Base-by-base conservation (phyloP, 2,797 vertebrate genomes). In the Distichodus sexfasciatus region DNA sequence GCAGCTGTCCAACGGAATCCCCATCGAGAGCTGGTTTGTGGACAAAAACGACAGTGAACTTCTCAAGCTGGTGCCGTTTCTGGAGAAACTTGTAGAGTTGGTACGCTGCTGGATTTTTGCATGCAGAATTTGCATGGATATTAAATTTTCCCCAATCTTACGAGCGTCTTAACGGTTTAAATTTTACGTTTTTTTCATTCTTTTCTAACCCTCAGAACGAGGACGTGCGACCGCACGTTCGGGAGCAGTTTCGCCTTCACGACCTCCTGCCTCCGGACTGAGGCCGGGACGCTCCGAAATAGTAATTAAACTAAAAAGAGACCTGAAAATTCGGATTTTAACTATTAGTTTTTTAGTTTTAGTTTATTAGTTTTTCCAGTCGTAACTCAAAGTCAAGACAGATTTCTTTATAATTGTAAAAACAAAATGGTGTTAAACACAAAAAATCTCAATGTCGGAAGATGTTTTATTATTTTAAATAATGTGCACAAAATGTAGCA, bases 1-100 rank as follows among this genome's bases (percentile, higher is more conserved):
- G 4, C 76, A 98, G 96, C 92, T 98, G 86, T 98, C 96, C 81
- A 98, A 98, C 87, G 96, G 96, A 79, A 98, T 98, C 86, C 96
- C 96, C 78, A 98, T 98, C 87, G 96, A 98, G 88, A 98, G 96
- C 86, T 98, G 96, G 96, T 98, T 98, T 87, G 95, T 98, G 95
- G 96, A 98, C 89, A 97, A 92, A 90, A 98, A 96, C 79, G 96
- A 98, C 91, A 97, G 91, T 57, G 96, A 98, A 84, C 93, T 98
- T 74, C 90, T 98, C 88, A 98, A 98, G 88, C 86, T 98, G 90
- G 96, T 98, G 81, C 96, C 96, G 64, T 98, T 98, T 88, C 89
- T 98, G 91, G 95, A 98, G 91, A 96, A 95, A 89, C 89, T 98
- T 76, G 96, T 98, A 83, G 94, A 98, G 89, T 92, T 98, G 96